A percentile compares a stretch with the other conserved stretches of the same genome.
phyloP scores from a whole-genome alignment of 2,113 vertebrate genomes.

The Lipophrys pholis region DNA sequence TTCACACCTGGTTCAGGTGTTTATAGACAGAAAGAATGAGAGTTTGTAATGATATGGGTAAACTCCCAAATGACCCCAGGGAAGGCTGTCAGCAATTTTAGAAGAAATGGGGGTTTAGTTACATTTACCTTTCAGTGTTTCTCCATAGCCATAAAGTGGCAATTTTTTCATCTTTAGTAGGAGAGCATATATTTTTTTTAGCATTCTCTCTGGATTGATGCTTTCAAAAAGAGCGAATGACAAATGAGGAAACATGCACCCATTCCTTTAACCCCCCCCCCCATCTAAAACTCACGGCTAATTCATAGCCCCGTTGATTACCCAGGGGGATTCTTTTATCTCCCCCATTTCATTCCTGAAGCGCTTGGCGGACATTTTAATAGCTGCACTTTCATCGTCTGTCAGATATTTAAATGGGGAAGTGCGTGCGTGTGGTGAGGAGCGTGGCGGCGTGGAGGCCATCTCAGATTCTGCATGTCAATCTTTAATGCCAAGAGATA shows the following conservation, averaged over 20 bases:
- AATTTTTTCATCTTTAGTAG: conserved; percentile 25
- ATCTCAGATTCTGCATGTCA: conserved; percentile 78
- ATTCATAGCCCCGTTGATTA: conserved; percentile 83
- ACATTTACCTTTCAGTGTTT: background rate
- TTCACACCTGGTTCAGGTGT: background rate
- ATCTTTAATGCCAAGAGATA: conserved; percentile 83
- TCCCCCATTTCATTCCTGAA: conserved; percentile 85
- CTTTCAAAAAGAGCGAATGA: conserved; percentile 75
- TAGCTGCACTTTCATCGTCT: conserved; percentile 85
- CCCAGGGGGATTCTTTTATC: conserved; percentile 83
- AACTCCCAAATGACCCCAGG: background rate
- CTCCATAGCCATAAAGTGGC: background rate
- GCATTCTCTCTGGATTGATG: conserved; percentile 49
- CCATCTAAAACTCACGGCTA: conserved; percentile 76
- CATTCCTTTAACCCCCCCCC: conserved; percentile 56
- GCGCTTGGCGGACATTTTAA: conserved; percentile 81
- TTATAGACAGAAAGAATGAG: background rate
- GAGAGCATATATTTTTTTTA: conserved; percentile 47
- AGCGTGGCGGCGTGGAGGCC: conserved; percentile 56
- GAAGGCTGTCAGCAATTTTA: conserved; percentile 15
- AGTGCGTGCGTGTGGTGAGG: conserved; percentile 68
- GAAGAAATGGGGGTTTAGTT: conserved; percentile 2
- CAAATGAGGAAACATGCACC: conserved; percentile 75
- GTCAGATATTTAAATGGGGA: conserved; percentile 85
- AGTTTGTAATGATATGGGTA: background rate